Base-by-base conservation (phyloP, 2,888 invertebrate genomes). In the Ophion obscuratus region DNA sequence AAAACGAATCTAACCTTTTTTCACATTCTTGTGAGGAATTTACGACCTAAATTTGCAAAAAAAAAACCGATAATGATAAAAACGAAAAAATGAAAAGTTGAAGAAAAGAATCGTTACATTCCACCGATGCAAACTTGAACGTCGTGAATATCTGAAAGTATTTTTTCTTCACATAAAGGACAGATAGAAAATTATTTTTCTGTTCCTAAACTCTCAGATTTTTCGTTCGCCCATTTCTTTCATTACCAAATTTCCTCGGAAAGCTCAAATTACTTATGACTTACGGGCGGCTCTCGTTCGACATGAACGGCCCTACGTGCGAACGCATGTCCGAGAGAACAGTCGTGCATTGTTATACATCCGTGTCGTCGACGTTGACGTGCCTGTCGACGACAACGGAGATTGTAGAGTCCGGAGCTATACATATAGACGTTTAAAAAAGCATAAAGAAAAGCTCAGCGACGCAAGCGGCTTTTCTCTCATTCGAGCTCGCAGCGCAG, bases 341-440 rank as follows among this genome's bases (percentile, higher is more conserved):
- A 24, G 14, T 9, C 64, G 11, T 44, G 40, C 1, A 10, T 10
- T 66, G 40, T 64, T 71, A 5, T 57, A 75, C 59, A 66, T 66
- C 53, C 36, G 59, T 36, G 66, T 79, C 64, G 74, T 81, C 79
- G 66, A 79, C 68, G 67, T 59, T 61, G 59, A 68, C 59, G 59
- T 24, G 57, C 24, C 59, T 59, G 67, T 68, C 68, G 77, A 68
- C 67, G 77, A 78, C 78, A 78, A 78, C 68, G 59, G n/a, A 68
- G 59, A 59, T 47, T 64, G 57, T 40, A 44, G 44, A 40, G 44
- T 62, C 24, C 24, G 5, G 44, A 24, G n/a, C 2, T 2, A 47
- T 31, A 17, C 24, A 10, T 24, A 53, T 36, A 66, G 17, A 53
- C 2, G n/a, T 31, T 47, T 36, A 14, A 53, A 66, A 53, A 62